phyloP scores from a whole-genome alignment of 2,797 vertebrate species.

The Phataginus tricuspis region DNA sequence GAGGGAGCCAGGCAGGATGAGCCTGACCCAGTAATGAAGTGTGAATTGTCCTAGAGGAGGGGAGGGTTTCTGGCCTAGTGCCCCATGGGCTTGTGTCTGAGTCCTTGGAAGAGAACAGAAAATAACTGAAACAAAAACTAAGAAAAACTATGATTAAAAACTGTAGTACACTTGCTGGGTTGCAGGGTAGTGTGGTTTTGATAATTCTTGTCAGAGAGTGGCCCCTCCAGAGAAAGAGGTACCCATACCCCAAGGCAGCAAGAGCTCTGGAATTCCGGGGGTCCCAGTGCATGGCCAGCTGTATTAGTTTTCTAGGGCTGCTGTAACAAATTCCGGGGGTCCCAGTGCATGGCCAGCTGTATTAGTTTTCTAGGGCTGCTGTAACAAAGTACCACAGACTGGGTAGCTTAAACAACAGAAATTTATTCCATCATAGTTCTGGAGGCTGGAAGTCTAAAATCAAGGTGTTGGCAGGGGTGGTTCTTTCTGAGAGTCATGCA shows the following conservation, averaged over 20 bases:
- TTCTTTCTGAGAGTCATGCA: background rate
- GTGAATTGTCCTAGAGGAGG: background rate
- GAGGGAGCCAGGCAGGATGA: background rate
- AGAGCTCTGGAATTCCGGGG: background rate
- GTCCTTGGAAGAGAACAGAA: background rate
- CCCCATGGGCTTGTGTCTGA: background rate
- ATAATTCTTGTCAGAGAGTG: background rate
- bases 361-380: background rate
- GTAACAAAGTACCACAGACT: background rate
- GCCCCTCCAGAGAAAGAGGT: background rate
- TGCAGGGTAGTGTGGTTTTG: background rate
- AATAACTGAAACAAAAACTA: background rate
- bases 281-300: too few species aligned
- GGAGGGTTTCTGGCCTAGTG: background rate
- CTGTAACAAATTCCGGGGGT: background rate
- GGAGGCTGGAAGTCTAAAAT: background rate
- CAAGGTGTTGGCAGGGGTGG: background rate
- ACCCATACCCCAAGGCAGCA: background rate
- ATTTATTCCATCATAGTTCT: background rate
- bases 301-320: background rate
- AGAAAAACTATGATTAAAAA: background rate
- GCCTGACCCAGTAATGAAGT: background rate
- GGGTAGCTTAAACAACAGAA: background rate
- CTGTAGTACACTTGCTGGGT: background rate
- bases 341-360: too few species aligned